These are phyloP conservation scores for Tetragnatha versicolor DNA, from an alignment of 1,140 invertebrate genomes.

Conservation along the genomic window DNA sequence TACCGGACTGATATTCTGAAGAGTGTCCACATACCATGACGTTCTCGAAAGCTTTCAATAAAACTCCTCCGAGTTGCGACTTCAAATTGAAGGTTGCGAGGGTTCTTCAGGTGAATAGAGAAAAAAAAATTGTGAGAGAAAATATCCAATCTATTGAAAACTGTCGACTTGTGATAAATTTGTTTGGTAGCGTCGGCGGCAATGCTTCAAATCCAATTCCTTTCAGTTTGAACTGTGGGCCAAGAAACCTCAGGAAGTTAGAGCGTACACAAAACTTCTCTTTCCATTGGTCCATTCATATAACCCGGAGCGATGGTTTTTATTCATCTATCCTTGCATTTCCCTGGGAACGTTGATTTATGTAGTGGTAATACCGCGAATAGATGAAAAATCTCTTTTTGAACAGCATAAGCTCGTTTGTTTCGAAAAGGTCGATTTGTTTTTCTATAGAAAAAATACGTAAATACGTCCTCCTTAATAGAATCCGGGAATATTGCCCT, in stretches of 20 bases:
- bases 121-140: neutral
- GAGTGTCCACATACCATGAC: too few species aligned
- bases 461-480: neutral
- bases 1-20: too few species aligned
- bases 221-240: neutral
- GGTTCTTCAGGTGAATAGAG: neutral
- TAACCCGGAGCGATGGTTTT: neutral
- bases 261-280: neutral
- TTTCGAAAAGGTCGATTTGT: neutral
- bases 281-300: neutral
- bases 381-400: neutral
- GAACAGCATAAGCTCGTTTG: neutral
- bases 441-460: slow-evolving; percentile 8
- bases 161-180: slow-evolving; percentile 39
- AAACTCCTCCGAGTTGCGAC: neutral
- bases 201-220: slow-evolving; percentile 21
- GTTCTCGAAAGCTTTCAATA: neutral
- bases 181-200: neutral
- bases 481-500: neutral
- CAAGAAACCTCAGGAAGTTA: neutral
- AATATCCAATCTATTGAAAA: slow-evolving; percentile 12
- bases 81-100: neutral
- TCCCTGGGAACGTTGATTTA: neutral
- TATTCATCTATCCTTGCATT: too few species aligned
- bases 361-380: neutral